A percentile compares a stretch with the other conserved stretches of the same genome.
These are phyloP conservation scores for Drosophila aldrichi DNA, from an alignment of 2,888 invertebrate species.

Conservation along the genomic window DNA sequence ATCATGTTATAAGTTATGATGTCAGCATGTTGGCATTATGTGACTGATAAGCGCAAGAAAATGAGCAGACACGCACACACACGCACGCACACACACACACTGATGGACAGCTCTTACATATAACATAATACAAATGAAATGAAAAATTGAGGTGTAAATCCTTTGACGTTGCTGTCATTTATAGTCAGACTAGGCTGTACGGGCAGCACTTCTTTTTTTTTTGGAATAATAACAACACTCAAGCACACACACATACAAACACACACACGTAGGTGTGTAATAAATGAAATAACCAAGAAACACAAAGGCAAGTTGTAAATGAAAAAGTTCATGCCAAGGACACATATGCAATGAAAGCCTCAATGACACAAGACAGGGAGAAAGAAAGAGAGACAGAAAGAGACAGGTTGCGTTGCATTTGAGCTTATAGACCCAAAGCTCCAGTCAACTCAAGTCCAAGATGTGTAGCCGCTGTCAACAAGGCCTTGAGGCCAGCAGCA, in stretches of 20 bases:
- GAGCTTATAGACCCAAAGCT: slow-evolving; percentile 8
- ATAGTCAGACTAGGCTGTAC: slow-evolving; percentile 56
- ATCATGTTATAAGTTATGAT: slow-evolving; percentile 81
- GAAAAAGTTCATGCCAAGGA: slow-evolving; percentile 72
- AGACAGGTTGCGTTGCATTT: background rate
- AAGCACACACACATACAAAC: slow-evolving; percentile 1
- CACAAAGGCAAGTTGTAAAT: slow-evolving; percentile 62
- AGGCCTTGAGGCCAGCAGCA: slow-evolving; percentile 30
- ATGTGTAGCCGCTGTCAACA: slow-evolving; percentile 26
- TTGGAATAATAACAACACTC: slow-evolving; percentile 49
- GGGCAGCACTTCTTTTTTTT: slow-evolving; percentile 23
- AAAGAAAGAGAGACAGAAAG: too few species aligned
- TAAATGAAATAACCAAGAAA: slow-evolving; percentile 69
- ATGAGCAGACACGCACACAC: slow-evolving; percentile 47
- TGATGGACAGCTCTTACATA: slow-evolving; percentile 6
- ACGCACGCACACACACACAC: slow-evolving; percentile 6
- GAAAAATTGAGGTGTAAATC: slow-evolving; percentile 79
- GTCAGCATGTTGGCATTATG: slow-evolving; percentile 78
- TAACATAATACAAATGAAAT: slow-evolving; percentile 66
- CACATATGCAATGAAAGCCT: slow-evolving; percentile 37
- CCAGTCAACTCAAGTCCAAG: slow-evolving; percentile 33
- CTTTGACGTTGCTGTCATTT: slow-evolving; percentile 74
- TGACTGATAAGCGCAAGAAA: slow-evolving; percentile 74
- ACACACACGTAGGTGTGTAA: slow-evolving; percentile 62
- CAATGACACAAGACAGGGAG: slow-evolving; percentile 4